These are phyloP conservation scores for Melanaphis sacchari DNA, from an alignment of 1,140 invertebrate species.

Conservation along the genomic window DNA sequence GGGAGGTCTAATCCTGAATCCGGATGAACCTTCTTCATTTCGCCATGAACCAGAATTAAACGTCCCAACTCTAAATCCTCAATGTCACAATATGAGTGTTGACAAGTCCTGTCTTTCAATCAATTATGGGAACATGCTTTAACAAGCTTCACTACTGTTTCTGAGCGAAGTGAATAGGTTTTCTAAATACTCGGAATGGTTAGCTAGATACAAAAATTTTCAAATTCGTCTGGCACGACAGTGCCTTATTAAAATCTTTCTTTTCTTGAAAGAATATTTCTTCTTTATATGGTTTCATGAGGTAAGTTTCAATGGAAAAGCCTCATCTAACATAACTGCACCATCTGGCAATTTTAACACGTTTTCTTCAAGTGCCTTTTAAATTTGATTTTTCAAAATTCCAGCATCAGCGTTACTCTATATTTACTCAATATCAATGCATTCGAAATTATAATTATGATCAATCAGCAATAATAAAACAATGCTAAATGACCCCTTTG, in stretches of 20 bases:
- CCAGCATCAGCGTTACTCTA: constrained; percentile 56
- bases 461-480: constrained; percentile 62
- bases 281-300: constrained; percentile 50
- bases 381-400: constrained; percentile 29
- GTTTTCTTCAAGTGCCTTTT: background rate
- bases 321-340: constrained; percentile 35
- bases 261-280: no score
- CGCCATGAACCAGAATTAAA: constrained; percentile 24
- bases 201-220: background rate
- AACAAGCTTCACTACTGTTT: background rate
- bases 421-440: constrained; percentile 51
- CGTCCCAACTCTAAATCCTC: background rate
- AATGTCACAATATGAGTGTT: background rate
- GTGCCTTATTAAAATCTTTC: background rate
- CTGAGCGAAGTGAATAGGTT: background rate
- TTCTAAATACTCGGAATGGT: background rate
- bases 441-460: constrained; percentile 55
- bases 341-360: background rate
- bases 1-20: background rate
- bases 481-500: constrained; percentile 65
- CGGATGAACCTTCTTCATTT: background rate
- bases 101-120: background rate
- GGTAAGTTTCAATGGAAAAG: constrained; percentile 27
- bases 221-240: background rate
- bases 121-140: constrained; percentile 3